Conservation (phyloP, 2,113 vertebrate genomes). For the Sinocyclocheilus anshuiensis region DNA sequence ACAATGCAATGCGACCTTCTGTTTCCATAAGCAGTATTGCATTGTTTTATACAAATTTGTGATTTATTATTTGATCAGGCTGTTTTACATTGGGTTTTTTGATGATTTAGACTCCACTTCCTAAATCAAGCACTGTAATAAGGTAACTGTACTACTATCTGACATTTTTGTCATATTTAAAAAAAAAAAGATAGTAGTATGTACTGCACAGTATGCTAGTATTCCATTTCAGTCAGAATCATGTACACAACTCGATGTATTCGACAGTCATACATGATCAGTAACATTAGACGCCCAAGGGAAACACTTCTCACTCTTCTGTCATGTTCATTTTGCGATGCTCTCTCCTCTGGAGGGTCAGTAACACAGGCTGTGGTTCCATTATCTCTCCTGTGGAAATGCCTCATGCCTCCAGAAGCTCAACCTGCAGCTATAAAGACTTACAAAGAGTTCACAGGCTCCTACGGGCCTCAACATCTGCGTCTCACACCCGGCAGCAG, state of each 20-base stretch:
- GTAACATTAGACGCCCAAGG: background rate
- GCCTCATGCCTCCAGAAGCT: background rate
- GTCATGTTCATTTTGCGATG: background rate
- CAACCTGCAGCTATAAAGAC: slow-evolving; percentile 1
- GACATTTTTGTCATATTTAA: background rate
- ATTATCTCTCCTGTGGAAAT: slow-evolving; percentile 15
- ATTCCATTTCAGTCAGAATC: background rate
- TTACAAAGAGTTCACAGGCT: background rate
- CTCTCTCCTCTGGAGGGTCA: background rate
- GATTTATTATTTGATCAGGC: too few relatives aligned
- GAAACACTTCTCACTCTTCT: slow-evolving; percentile 3
- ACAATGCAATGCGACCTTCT: too few relatives aligned
- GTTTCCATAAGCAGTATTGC: too few relatives aligned
- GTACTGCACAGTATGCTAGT: background rate
- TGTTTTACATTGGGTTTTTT: too few relatives aligned
- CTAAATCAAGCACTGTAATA: too few relatives aligned
- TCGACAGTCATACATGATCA: background rate
- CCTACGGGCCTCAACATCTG: background rate
- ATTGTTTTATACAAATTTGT: too few relatives aligned
- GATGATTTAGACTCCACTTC: too few relatives aligned
- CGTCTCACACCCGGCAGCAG: background rate
- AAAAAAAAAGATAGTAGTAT: background rate
- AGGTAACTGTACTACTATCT: background rate
- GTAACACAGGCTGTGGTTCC: background rate
- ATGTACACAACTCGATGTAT: background rate